Evolutionary conservation across 2,888 invertebrate genomes (phyloP).

Genomic region (Cheilosia vernalis): DNA sequence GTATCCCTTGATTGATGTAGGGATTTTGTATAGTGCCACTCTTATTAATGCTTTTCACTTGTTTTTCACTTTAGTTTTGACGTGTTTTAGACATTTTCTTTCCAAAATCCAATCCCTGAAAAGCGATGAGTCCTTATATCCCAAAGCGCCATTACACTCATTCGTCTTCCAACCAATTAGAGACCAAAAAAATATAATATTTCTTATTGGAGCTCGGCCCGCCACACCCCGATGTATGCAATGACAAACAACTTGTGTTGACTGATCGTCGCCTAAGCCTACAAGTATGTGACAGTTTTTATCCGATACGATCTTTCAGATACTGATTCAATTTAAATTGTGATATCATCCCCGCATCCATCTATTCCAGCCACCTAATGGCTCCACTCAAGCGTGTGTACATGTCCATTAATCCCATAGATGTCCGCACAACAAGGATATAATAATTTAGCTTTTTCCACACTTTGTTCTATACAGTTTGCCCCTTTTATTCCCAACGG

Average conservation of each 20-base stretch:
- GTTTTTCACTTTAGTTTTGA: too few species aligned
- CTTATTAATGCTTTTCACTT: too few species aligned
- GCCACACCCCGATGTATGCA: background rate
- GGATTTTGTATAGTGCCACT: too few species aligned
- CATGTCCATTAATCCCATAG: constrained; percentile 41
- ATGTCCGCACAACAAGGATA: constrained; percentile 36
- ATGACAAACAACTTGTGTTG: background rate
- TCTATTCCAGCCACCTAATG: background rate
- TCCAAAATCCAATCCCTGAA: too few species aligned
- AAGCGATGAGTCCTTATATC: too few species aligned
- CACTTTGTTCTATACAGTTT: background rate
- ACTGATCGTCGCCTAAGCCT: background rate
- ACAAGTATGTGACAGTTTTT: background rate
- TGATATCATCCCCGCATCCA: background rate
- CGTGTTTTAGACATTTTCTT: too few species aligned
- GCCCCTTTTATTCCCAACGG: constrained; percentile 8
- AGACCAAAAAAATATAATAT: too few species aligned
- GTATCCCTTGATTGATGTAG: too few species aligned
- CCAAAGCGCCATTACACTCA: too few species aligned
- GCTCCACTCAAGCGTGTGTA: constrained; percentile 22
- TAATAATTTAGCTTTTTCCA: constrained; percentile 8
- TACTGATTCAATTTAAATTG: background rate
- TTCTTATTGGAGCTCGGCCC: too few species aligned
- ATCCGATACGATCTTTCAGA: background rate
- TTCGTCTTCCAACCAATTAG: too few species aligned